Evolutionary conservation across 2,888 invertebrate species (phyloP).

Genomic region (Pterostichus niger): DNA sequence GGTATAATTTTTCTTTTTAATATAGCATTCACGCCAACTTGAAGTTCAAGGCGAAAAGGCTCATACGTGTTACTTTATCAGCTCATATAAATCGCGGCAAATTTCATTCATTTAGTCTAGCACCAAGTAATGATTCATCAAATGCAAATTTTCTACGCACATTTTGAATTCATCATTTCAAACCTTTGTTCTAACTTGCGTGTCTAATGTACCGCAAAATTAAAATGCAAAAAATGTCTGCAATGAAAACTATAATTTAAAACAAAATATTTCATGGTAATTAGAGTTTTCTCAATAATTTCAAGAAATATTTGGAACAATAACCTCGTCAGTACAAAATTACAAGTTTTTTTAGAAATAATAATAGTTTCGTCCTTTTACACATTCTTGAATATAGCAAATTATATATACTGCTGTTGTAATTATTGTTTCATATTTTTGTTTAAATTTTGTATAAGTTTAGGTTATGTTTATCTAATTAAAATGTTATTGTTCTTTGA

Average conservation of each 20-base stretch:
- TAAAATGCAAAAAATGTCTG: constrained; percentile 13
- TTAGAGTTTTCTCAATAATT: neutral
- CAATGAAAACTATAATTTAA: neutral
- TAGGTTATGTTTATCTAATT: too few relatives aligned
- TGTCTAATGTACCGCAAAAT: constrained; percentile 24
- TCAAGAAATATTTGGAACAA: too few relatives aligned
- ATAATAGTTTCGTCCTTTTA: neutral
- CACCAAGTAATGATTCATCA: neutral
- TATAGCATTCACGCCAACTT: constrained; percentile 25
- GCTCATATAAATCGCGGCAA: constrained; percentile 30
- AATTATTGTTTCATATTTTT: too few relatives aligned
- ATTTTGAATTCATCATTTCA: neutral
- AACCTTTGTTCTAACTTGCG: neutral
- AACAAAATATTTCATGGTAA: neutral
- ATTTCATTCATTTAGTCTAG: constrained; percentile 36
- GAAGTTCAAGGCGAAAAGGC: constrained; percentile 31
- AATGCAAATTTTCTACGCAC: constrained; percentile 28
- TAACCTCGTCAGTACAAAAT: too few relatives aligned
- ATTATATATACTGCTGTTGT: too few relatives aligned
- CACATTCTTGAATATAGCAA: too few relatives aligned
- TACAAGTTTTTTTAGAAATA: too few relatives aligned
- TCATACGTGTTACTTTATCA: constrained; percentile 24
- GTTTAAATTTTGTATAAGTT: too few relatives aligned
- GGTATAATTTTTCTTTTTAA: constrained; percentile 24
- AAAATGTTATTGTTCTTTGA: too few relatives aligned